phyloP scores from a whole-genome alignment of 2,797 vertebrate genomes.

The Acrossocheilus wenchowensis region DNA sequence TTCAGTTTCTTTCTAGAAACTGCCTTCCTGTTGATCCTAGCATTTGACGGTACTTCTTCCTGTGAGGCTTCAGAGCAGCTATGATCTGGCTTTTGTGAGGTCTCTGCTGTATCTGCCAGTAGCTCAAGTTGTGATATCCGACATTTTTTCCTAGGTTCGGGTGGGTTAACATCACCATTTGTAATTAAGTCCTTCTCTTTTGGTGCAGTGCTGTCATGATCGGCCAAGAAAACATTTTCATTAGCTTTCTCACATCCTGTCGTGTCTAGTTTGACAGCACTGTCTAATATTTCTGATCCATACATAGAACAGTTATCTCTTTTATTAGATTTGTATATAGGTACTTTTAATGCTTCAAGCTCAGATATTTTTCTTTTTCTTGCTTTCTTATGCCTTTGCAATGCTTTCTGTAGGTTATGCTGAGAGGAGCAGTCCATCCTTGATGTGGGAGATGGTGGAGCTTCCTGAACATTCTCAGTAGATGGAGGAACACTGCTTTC shows the following conservation, averaged over 20 bases:
- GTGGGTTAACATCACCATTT: background rate
- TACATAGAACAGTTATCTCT: background rate
- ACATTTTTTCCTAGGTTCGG: background rate
- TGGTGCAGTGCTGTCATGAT: background rate
- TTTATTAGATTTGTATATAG: background rate
- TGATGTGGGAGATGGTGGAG: background rate
- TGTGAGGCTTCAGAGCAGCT: slow-evolving; percentile 1
- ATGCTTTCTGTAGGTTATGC: slow-evolving; percentile 16
- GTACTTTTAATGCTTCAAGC: slow-evolving; percentile 10
- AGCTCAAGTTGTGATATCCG: background rate
- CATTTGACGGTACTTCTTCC: background rate
- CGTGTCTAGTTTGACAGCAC: background rate
- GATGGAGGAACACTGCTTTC: background rate
- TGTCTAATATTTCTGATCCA: background rate
- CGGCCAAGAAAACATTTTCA: background rate
- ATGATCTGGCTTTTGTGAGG: background rate
- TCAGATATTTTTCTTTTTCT: slow-evolving; percentile 41
- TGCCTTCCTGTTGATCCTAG: background rate
- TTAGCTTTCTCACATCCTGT: background rate
- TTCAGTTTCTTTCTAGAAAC: slow-evolving; percentile 28
- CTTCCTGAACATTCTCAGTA: background rate
- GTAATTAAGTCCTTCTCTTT: background rate
- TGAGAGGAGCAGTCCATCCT: background rate
- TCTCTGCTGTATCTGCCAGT: background rate
- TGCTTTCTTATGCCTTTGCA: slow-evolving; percentile 4